Evolutionary conservation across 2,113 vertebrate genomes (phyloP).

Genomic region (Boulengeromyrus knoepffleri): DNA sequence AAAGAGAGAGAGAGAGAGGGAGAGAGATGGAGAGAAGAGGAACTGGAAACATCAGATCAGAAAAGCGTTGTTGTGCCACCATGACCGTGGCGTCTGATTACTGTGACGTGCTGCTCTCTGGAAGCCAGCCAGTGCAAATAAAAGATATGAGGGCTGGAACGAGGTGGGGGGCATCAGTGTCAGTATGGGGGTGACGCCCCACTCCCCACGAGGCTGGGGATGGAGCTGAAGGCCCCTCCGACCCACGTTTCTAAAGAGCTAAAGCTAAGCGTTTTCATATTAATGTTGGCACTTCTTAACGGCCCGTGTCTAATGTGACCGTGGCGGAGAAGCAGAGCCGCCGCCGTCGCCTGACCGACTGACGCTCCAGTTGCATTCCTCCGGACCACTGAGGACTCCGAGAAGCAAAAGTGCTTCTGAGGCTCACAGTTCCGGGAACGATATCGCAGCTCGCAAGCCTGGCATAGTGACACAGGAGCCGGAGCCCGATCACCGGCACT

Average conservation of each 20-base stretch:
- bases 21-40: neutral
- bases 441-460: too few relatives aligned
- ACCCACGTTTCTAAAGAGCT: too few relatives aligned
- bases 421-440: neutral
- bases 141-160: neutral
- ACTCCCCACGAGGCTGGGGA: neutral
- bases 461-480: neutral
- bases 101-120: neutral
- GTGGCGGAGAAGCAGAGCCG: too few relatives aligned
- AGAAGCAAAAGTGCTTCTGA: neutral
- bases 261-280: neutral
- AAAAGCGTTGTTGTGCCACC: neutral
- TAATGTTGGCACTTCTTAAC: neutral
- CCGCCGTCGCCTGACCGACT: neutral
- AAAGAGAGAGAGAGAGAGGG: neutral
- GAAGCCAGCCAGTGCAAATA: neutral
- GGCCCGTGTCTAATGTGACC: neutral
- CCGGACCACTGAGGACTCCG: neutral
- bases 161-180: neutral
- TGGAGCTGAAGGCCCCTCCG: neutral
- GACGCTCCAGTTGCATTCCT: neutral
- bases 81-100: neutral
- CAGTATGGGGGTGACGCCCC: neutral
- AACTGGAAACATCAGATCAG: neutral
- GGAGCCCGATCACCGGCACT: neutral